Base-by-base conservation (phyloP, 37 sponge, comb jelly and placozoan species). In the Crambe crambe region DNA sequence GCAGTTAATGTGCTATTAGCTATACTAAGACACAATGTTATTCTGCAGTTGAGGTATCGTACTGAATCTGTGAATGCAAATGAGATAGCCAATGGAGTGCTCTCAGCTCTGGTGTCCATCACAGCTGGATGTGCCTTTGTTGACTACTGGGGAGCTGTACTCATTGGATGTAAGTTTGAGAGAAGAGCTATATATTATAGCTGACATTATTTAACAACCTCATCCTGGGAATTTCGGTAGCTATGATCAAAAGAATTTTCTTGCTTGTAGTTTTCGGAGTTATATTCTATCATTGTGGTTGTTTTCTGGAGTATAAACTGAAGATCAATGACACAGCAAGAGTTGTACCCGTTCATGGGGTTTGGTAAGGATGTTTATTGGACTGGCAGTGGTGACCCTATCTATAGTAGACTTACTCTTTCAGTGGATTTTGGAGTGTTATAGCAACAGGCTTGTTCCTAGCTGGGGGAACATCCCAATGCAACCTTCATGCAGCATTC, bases 1-100 rank as follows among this genome's bases (percentile, higher is more conserved):
- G n/a, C n/a, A n/a, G n/a, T n/a, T n/a, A n/a, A n/a, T n/a, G n/a
- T n/a, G n/a, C n/a, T n/a, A n/a, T n/a, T n/a, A n/a, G n/a, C n/a
- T n/a, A n/a, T n/a, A n/a, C n/a, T n/a, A n/a, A n/a, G n/a, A n/a
- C n/a, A n/a, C n/a, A 47, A 47, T 47, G 25, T 17, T 65, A 2
- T 65, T 2, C 34, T 5, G 5, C 35, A 93, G 94, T 39, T 91
- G 1, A 68, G 89, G 23, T 83, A 63, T 41, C 87, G 86, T 0
- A 79, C 88, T 23, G 78, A 76, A 9, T 90, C 92, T 3, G 77
- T 89, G 58, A 95, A 95, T 82, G 92, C 91, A 12, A 96, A 93
- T 77, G 97, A 96, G 83, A 90, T 96, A 63, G 97, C 94, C 56
- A 96, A 96, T 78, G 91, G 93, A 15, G 73, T 96, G 23, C 86